Evolutionary conservation across 2,888 invertebrate genomes (phyloP), one percentile per base, ranked within the genome.

Genomic region (Lasioglossum leucozonium): DNA sequence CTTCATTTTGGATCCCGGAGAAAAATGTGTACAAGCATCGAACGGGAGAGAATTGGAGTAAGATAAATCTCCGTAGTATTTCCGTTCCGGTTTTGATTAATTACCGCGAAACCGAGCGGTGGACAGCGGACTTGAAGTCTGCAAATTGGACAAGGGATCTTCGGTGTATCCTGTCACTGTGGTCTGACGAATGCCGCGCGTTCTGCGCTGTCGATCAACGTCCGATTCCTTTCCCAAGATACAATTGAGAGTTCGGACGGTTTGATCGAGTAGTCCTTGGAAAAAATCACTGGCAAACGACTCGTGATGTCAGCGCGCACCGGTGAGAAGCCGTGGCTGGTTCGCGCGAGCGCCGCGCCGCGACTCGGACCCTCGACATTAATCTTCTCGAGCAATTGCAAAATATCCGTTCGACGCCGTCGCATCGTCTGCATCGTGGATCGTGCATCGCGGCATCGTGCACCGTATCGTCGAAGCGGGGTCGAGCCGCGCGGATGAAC

Each of bases 401-500:
- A 84, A 67, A 85, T 72, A 58, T 47, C 72, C 34, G 76, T 30
- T 47, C 42, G n/a, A 34, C n/a, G 51, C 34, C 34, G 34, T 34
- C 34, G 34, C 34, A 34, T 18, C 55, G 73, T 82, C 82, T 73
- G 72, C 58, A 26, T 58, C 58, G 58, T 26, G 58, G 3, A 26
- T 26, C 62, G 62, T 6, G 62, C 30, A 58, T 26, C 58, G 58
- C 5, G 58, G n/a, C 58, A 13, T 26, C 58, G 58, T 58, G 80
- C 77, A 69, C 77, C 78, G 73, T 80, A 69, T 76, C 74, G 76
- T 6, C 62, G 62, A 30, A 30, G 62, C 71, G 79, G 72, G 83
- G 80, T 78, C 83, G 77, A 78, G 72, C 75, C 72, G 72, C 47
- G 77, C 80, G 91, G 90, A 92, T 91, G 91, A 92, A 93, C 91